A percentile compares a stretch with the other conserved stretches of the same genome.
These are phyloP conservation scores for Onthophagus sagittarius DNA, from an alignment of 2,888 invertebrate genomes.

Conservation along the genomic window DNA sequence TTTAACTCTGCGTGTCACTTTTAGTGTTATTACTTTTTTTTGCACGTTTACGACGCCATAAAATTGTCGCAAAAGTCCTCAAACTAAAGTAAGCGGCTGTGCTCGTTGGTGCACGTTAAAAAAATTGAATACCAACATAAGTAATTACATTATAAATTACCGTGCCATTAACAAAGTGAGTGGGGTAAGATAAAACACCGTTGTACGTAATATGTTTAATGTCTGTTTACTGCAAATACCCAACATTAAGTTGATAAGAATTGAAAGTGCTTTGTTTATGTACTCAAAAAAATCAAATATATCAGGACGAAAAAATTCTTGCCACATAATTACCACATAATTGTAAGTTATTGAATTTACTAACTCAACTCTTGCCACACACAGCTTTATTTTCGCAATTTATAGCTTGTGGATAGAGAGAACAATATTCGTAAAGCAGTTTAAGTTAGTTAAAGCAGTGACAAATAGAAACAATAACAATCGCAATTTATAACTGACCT, in stretches of 20 bases:
- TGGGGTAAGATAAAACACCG: not conserved
- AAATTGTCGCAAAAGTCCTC: not conserved
- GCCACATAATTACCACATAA: not conserved
- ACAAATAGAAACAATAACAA: not conserved
- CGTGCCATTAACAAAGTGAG: not conserved
- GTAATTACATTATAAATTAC: not conserved
- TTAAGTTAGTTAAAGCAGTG: not conserved
- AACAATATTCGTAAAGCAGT: not conserved
- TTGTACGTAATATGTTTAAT: not conserved
- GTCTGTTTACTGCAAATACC: not conserved
- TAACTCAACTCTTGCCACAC: not conserved
- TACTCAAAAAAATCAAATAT: not conserved
- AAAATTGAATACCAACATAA: not conserved
- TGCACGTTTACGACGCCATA: not conserved
- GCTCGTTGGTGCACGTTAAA: not conserved
- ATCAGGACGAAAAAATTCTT: not conserved
- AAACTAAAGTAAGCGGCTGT: not conserved
- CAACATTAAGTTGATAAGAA: not conserved
- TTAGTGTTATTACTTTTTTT: not conserved
- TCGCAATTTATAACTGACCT: not conserved
- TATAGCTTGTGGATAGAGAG: not conserved
- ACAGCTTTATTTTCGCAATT: not conserved
- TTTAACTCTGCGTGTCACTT: not conserved
- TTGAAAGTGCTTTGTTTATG: not conserved
- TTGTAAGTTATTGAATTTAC: not conserved